Conservation (phyloP, 2,113 vertebrate genomes). For the Phyllostomus hastatus region DNA sequence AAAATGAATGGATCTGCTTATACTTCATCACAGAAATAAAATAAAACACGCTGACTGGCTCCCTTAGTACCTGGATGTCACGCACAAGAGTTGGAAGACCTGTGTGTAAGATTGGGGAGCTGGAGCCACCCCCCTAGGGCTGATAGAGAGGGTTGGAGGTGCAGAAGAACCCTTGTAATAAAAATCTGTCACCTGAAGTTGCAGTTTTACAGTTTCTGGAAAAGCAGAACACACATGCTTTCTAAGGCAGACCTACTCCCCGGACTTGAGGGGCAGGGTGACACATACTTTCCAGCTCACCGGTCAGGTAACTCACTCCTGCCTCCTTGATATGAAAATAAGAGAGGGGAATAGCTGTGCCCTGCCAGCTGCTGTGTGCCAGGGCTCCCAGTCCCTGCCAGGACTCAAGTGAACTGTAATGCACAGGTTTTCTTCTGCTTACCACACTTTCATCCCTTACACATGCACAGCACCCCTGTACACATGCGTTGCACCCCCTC, state of each 20-base stretch:
- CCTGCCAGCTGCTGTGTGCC: not conserved
- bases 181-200: not conserved
- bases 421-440: not conserved
- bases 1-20: not conserved
- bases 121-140: too few species aligned
- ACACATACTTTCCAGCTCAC: not conserved
- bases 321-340: not conserved
- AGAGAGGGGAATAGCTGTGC: not conserved
- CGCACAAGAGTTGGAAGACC: not conserved
- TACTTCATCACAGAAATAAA: not conserved
- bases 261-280: not conserved
- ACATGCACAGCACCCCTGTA: not conserved
- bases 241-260: not conserved
- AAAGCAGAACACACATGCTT: not conserved
- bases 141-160: not conserved
- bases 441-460: not conserved
- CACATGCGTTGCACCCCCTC: too few species aligned
- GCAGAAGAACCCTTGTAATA: not conserved
- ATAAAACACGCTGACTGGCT: not conserved
- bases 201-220: not conserved
- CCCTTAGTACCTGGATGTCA: not conserved
- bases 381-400: not conserved
- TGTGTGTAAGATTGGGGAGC: not conserved
- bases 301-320: not conserved
- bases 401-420: not conserved